A percentile compares a stretch with the other conserved stretches of the same genome.
These are phyloP conservation scores for Psilanteris sp. DNA, from an alignment of 1,140 invertebrate genomes.

Conservation along the genomic window DNA sequence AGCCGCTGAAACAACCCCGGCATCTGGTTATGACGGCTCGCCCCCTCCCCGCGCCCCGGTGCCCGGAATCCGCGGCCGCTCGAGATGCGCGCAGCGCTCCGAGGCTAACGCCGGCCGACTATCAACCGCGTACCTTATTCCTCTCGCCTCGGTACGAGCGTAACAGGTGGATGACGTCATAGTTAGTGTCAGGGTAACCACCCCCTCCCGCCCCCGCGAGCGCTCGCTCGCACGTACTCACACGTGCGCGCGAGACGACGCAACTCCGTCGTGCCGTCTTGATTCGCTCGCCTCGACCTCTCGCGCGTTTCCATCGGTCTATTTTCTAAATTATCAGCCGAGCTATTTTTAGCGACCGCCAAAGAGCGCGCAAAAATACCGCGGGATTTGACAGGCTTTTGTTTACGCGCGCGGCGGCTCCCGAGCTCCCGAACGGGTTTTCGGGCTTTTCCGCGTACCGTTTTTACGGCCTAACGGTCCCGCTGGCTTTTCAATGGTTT, in stretches of 20 bases:
- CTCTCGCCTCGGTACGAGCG: conserved; percentile 55
- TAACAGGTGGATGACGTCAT: conserved; percentile 79
- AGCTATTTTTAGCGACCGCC: conserved; percentile 32
- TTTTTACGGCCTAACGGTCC: too few relatives aligned
- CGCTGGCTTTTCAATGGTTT: too few relatives aligned
- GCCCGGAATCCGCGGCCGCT: conserved; percentile 28
- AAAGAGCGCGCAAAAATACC: conserved; percentile 38
- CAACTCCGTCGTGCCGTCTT: conserved; percentile 3
- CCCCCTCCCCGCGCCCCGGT: conserved; percentile 13
- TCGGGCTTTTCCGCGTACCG: too few relatives aligned
- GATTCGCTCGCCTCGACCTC: conserved; percentile 43
- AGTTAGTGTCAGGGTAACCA: conserved; percentile 61
- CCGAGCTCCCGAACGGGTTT: too few relatives aligned
- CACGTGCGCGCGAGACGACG: conserved; percentile 1
- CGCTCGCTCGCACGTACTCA: conserved; percentile 3
- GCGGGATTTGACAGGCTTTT: too few relatives aligned
- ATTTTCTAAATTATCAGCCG: conserved; percentile 43
- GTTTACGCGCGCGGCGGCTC: too few relatives aligned
- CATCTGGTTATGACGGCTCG: conserved; percentile 43
- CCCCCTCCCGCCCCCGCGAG: conserved; percentile 32
- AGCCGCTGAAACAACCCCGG: conserved; percentile 57
- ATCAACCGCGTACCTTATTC: too few relatives aligned
- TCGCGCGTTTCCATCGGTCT: conserved; percentile 31
- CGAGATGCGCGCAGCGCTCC: conserved; percentile 49
- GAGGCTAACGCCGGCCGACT: conserved; percentile 58